Conservation (phyloP, 92 coral and sea anemone species). For the Actinostola sp. region DNA sequence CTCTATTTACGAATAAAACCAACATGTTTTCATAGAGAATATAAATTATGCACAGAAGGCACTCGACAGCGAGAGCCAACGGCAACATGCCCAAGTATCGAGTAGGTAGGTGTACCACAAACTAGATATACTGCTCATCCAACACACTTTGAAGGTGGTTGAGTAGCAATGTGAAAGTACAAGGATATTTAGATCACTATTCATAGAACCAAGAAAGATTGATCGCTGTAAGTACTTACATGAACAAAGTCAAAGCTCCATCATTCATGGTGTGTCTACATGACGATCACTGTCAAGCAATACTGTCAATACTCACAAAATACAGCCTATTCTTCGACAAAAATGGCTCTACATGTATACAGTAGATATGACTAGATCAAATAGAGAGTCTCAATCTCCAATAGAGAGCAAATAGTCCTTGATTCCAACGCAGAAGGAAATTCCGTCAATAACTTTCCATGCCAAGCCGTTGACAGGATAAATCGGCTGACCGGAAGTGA, state of each 20-base stretch:
- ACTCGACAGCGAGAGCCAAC: not conserved
- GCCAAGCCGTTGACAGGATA: slow-evolving; percentile 9
- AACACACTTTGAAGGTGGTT: not conserved
- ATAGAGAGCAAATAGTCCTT: not conserved
- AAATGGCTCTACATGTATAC: too few species aligned
- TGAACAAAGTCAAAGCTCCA: too few species aligned
- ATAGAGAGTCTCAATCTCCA: not conserved
- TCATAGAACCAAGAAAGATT: too few species aligned
- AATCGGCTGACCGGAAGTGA: slow-evolving; percentile 43
- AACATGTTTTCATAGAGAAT: not conserved
- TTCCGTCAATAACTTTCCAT: not conserved
- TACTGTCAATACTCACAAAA: too few species aligned
- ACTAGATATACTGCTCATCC: not conserved
- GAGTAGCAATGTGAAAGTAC: not conserved
- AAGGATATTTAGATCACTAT: not conserved
- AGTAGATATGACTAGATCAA: too few species aligned
- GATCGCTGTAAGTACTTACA: too few species aligned
- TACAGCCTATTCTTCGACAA: too few species aligned
- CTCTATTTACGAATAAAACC: not conserved
- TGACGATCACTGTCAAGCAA: too few species aligned
- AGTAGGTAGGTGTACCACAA: slow-evolving; percentile 15
- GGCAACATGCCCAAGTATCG: not conserved
- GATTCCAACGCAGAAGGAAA: not conserved
- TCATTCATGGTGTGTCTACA: too few species aligned
- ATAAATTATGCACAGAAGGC: not conserved